Evolutionary conservation across 2,113 vertebrate genomes (phyloP), one percentile per base, ranked within the genome.

Genomic region (Cynopterus brachyotis): DNA sequence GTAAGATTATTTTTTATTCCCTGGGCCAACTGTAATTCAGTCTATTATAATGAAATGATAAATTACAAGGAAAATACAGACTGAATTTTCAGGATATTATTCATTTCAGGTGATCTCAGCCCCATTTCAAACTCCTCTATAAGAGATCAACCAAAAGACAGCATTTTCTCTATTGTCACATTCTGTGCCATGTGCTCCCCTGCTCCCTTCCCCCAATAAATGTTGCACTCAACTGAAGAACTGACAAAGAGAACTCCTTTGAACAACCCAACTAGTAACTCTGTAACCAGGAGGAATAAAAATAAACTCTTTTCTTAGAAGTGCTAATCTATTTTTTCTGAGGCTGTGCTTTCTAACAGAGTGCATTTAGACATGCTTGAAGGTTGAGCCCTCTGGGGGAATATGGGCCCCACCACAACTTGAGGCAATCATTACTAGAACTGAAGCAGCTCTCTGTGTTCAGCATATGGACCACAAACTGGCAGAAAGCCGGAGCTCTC

Each of bases 401-500:
- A 47, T 92, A 72, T 73, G 67, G 82, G 59, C 40, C 13, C 8
- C 26, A 20, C 8, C 10, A 4, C 26, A 83, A 91, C 19, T 32
- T 16, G 55, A 89, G 16, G n/a, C 50, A 47, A 93, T 75, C 20
- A 1, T 88, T 89, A 59, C 37, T 59, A 92, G 45, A 47, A 86
- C 11, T 59, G 88, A 94, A 92, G 87, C 76, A 32, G 53, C 47
- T 96, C 64, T 96, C 50, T 60, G 40, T 4, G 37, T 83, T 92
- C 88, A 92, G 64, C 83, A 89, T 78, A 92, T 75, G 80, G 94
- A 75, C 81, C 40, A 91, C 60, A 92, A 59, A 59, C 88, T 97
- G 96, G 96, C 95, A 95, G 89, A 75, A 22, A 93, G 55, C 92
- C 86, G 47, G 88, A 75, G n/a, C 67, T 78, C 72, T n/a, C 15